These are phyloP conservation scores for Meriones psammophilus DNA, from an alignment of 2,797 vertebrate species.

Conservation along the genomic window DNA sequence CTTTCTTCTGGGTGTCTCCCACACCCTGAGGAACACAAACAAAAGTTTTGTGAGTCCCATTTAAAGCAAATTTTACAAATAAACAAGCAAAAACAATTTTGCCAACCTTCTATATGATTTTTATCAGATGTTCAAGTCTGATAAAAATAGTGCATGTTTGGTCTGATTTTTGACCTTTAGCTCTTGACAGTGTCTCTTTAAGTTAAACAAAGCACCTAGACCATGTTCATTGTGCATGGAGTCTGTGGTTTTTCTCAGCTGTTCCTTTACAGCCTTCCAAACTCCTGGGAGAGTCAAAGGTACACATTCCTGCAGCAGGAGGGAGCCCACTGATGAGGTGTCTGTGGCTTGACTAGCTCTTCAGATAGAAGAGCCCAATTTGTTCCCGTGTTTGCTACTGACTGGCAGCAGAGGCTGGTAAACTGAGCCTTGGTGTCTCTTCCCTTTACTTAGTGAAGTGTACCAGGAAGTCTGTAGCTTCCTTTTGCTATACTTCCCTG, in stretches of 20 bases:
- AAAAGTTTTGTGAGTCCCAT: slow-evolving; percentile 73
- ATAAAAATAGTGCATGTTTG: slow-evolving; percentile 80
- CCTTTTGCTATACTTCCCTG: neutral
- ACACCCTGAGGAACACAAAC: slow-evolving; percentile 77
- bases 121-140: slow-evolving; percentile 79
- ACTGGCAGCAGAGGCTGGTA: neutral
- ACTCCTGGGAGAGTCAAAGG: slow-evolving; percentile 85
- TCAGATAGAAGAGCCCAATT: slow-evolving; percentile 71
- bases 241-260: slow-evolving; percentile 81
- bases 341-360: slow-evolving; percentile 66
- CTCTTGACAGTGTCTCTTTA: slow-evolving; percentile 83
- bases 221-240: slow-evolving; percentile 82
- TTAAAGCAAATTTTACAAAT: slow-evolving; percentile 39
- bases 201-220: slow-evolving; percentile 78
- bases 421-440: slow-evolving; percentile 33
- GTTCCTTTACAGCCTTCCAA: slow-evolving; percentile 86
- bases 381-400: slow-evolving; percentile 37
- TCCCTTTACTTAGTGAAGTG: neutral
- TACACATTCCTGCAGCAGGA: slow-evolving; percentile 85
- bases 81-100: slow-evolving; percentile 23
- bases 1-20: slow-evolving; percentile 49
- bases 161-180: slow-evolving; percentile 78
- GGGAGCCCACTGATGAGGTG: slow-evolving; percentile 73
- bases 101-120: slow-evolving; percentile 65
- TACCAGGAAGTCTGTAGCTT: slow-evolving; percentile 21